Evolutionary conservation across 2,888 invertebrate species (phyloP).

Genomic region (Parthenolecanium corni): DNA sequence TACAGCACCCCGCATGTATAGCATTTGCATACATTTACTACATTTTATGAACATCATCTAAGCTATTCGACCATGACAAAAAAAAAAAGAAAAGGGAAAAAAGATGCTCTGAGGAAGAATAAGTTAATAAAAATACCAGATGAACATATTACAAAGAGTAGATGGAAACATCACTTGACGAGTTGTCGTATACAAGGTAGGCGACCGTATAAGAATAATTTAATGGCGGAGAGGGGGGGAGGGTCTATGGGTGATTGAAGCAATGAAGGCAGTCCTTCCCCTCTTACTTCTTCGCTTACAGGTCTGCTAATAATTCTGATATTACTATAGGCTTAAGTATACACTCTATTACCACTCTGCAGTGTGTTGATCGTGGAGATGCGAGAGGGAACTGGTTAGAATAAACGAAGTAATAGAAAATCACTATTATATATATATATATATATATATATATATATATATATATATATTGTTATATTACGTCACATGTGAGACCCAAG

Average conservation of each 20-base stretch:
- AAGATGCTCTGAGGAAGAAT: neutral
- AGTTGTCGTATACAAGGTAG: conserved; percentile 4
- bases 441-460: no score
- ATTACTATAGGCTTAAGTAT: no score
- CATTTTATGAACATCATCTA: no score
- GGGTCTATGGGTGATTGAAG: no score
- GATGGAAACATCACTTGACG: conserved; percentile 19
- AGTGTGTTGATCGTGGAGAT: neutral
- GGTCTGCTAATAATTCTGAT: no score
- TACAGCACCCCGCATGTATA: no score
- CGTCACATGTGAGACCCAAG: no score
- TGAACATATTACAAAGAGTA: conserved; percentile 9
- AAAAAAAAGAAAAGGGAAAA: no score
- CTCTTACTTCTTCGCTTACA: neutral
- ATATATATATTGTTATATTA: no score
- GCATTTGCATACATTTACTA: no score
- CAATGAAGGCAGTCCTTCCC: conserved; percentile 1
- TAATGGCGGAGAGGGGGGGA: no score
- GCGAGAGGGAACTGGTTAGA: conserved; percentile 1
- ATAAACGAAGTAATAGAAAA: conserved; percentile 2
- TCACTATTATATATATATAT: no score
- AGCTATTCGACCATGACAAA: neutral
- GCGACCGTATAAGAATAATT: neutral
- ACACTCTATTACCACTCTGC: neutral
- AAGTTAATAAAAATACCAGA: conserved; percentile 6